These are phyloP conservation scores for Cottus gobio DNA, from an alignment of 2,113 vertebrate species.

Conservation along the genomic window DNA sequence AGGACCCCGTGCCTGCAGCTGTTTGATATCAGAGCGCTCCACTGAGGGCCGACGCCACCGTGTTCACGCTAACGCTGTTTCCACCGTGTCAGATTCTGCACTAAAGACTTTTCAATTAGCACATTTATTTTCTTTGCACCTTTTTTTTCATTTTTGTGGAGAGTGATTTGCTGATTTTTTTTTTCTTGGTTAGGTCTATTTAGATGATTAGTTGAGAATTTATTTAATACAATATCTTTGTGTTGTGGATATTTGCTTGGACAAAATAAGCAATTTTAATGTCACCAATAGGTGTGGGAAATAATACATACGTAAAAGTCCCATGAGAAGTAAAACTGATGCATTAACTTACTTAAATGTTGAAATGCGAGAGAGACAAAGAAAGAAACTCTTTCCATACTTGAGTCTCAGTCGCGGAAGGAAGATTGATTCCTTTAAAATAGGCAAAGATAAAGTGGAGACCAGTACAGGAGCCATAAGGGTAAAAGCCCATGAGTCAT, in stretches of 20 bases:
- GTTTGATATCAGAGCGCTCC: constrained; percentile 47
- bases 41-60: not conserved
- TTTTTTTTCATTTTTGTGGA: not conserved
- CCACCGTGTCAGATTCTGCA: constrained; percentile 4
- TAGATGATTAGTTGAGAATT: not conserved
- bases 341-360: not conserved
- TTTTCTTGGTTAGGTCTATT: not conserved
- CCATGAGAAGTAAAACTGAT: not conserved
- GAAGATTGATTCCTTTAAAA: constrained; percentile 35
- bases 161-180: not conserved
- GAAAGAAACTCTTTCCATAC: constrained; percentile 27
- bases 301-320: not conserved
- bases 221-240: not conserved
- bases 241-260: not conserved
- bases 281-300: not conserved
- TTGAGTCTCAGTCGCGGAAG: constrained; percentile 12
- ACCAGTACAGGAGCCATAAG: not conserved
- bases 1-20: constrained; percentile 33
- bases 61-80: constrained; percentile 9
- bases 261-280: not conserved
- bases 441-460: constrained; percentile 13
- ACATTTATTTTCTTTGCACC: not conserved
- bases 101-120: not conserved
- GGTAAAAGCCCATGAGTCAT: constrained; percentile 20
- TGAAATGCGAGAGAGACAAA: constrained; percentile 10